Evolutionary conservation across 2,797 vertebrate species (phyloP), one percentile per base, ranked within the genome.

Genomic region (Propithecus deckenii): DNA sequence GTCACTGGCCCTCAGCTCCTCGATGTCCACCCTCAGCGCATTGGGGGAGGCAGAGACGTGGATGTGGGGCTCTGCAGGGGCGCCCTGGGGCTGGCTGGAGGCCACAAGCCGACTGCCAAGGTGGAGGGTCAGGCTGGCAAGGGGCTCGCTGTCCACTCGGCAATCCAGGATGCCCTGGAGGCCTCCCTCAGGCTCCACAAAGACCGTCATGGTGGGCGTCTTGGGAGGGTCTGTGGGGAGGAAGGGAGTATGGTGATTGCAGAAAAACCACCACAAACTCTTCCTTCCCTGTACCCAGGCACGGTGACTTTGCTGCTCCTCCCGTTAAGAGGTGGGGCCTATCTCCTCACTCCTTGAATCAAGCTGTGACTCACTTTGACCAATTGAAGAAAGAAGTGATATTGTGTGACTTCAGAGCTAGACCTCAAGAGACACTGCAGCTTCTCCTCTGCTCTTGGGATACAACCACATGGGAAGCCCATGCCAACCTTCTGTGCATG

Each of bases 121-220:
- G 93, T 93, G 96, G 57, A 99, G 89, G 76, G 96, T 52, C 28
- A 99, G 96, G 30, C 38, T 57, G 71, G 98, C 97, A 0, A 41
- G 85, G 0, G 98, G 98, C 57, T 97, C 97, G 32, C 99, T 99
- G 13, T 98, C 72, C 3, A 97, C 98, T 0, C 8, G 89, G 95
- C 99, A 99, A 61, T 95, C 85, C 48, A 99, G 91, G 46, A 99
- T 97, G 48, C 98, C 98, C 80, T 78, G 86, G 38, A 20, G 71
- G 11, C 98, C 98, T 0, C 41, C 30, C 7, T 84, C 96, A 14
- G 94, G 98, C 91, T 99, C 98, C 97, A 99, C 94, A 92, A 99
- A 99, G 43, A 97, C 97, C 0, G 90, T 98, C 43, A 99, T 0
- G 1, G 95, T 95, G 6, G 98, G 96, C 0, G n/a, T 95, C 35